A percentile compares a stretch with the other conserved stretches of the same genome.
Conservation (phyloP, 2,797 vertebrate genomes). For the Hippocampus kuda region DNA sequence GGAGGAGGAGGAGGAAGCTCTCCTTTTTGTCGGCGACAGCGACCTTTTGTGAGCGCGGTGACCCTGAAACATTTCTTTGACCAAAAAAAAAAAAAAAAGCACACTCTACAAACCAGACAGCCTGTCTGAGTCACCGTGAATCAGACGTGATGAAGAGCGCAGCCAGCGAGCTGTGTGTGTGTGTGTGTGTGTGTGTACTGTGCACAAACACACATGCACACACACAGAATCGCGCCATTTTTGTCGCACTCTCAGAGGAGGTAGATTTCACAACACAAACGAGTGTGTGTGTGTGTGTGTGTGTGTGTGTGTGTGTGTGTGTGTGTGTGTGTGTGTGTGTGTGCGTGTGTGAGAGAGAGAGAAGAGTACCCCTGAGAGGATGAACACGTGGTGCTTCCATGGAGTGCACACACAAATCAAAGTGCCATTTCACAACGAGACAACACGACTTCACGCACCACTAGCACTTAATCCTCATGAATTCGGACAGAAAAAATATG, state of each 20-base stretch:
- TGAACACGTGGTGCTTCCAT: not conserved
- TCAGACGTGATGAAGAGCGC: slow-evolving; percentile 41
- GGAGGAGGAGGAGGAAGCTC: slow-evolving; percentile 13
- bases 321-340: no score
- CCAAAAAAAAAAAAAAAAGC: slow-evolving; percentile 23
- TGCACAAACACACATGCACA: not conserved
- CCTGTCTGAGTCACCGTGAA: slow-evolving; percentile 57
- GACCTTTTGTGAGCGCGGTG: slow-evolving; percentile 37
- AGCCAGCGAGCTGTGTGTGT: slow-evolving; percentile 30
- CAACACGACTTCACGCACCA: not conserved
- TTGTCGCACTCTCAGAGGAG: slow-evolving; percentile 19
- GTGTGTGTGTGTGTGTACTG: slow-evolving; percentile 12
- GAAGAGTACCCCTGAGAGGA: not conserved
- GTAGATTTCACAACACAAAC: slow-evolving; percentile 15
- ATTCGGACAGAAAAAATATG: not conserved
- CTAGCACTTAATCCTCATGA: not conserved
- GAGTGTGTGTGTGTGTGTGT: slow-evolving; percentile 5
- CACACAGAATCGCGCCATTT: slow-evolving; percentile 13
- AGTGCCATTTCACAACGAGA: not conserved
- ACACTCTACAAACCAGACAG: slow-evolving; percentile 53
- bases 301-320: no score
- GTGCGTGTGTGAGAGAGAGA: not conserved
- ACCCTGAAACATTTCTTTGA: slow-evolving; percentile 52
- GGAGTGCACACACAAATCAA: not conserved
- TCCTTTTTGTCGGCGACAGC: slow-evolving; percentile 25